Evolutionary conservation across 2,113 vertebrate species (phyloP), one percentile per base, ranked within the genome.

Genomic region (Cebus imitator): DNA sequence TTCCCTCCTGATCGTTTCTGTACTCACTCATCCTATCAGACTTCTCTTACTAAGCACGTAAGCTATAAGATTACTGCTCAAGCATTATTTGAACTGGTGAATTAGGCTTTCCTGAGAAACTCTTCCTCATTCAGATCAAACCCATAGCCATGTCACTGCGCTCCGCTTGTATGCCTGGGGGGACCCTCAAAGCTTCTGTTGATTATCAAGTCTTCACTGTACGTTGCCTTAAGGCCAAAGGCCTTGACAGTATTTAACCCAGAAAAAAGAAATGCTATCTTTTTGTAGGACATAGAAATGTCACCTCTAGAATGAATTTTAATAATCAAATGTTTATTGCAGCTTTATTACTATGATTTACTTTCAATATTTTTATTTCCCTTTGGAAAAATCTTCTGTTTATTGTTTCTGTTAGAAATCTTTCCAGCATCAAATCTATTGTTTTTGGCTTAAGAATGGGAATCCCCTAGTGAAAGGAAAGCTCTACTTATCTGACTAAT

Each of bases 171-270:
- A 96, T 97, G 84, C 96, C 96, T 98, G 97, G 91, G 98, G 91
- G 97, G 93, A 97, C 96, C 86, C 96, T 88, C 70, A 76, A 97
- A 93, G 87, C n/a, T 96, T 94, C 96, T 97, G 90, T 96, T 98
- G 98, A 98, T 98, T 98, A 98, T 98, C 98, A 98, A 98, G 97
- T 97, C 97, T 95, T 96, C 95, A 96, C 89, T 98, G 95, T 98
- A 97, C 98, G 98, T 98, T 98, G 98, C 81, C 73, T 10, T 50
- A 79, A 80, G 98, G 97, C 91, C 97, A 98, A 95, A 98, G 97
- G 97, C 97, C 97, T 89, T 91, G 87, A 82, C 73, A 16, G 92
- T 45, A 97, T 90, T 80, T 98, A 98, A 98, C 97, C 97, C 95
- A 98, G 97, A 98, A 98, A 97, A 96, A 96, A 95, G 97, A 98